phyloP scores from a whole-genome alignment of 2,113 vertebrate genomes.

The Sinocyclocheilus rhinocerous region DNA sequence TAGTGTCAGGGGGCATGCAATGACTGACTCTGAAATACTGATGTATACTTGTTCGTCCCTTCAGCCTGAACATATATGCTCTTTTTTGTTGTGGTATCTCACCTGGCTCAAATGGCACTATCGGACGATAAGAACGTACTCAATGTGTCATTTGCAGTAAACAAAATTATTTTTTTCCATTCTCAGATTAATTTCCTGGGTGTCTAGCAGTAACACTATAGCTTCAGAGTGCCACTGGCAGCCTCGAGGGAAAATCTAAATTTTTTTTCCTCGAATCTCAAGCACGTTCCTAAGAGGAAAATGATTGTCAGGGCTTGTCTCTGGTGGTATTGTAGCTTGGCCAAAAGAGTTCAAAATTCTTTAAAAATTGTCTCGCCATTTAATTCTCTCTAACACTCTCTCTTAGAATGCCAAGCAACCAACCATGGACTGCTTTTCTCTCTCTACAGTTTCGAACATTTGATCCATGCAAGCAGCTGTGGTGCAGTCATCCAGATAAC shows the following conservation, averaged over 20 bases:
- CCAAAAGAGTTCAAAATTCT: background rate
- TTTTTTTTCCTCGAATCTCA: background rate
- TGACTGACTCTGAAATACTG: background rate
- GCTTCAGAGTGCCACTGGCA: background rate
- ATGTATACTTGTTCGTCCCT: background rate
- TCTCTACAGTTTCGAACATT: slow-evolving; percentile 90
- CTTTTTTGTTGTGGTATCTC: background rate
- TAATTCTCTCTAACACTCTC: background rate
- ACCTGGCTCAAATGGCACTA: background rate
- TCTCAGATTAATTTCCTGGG: background rate
- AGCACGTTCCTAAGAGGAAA: background rate
- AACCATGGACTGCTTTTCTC: slow-evolving; percentile 2
- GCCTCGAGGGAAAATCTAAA: background rate
- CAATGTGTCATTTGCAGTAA: background rate
- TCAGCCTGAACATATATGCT: background rate
- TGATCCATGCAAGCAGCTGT: slow-evolving; percentile 96
- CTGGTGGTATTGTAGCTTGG: background rate
- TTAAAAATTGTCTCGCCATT: background rate
- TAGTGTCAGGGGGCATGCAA: background rate
- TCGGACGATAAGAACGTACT: background rate
- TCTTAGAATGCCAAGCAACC: background rate
- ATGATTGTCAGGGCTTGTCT: background rate
- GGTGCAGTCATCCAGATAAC: slow-evolving; percentile 98
- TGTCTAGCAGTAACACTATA: background rate
- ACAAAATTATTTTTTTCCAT: background rate